phyloP scores from a whole-genome alignment of 2,888 invertebrate genomes.

The Cosmia trapezina region DNA sequence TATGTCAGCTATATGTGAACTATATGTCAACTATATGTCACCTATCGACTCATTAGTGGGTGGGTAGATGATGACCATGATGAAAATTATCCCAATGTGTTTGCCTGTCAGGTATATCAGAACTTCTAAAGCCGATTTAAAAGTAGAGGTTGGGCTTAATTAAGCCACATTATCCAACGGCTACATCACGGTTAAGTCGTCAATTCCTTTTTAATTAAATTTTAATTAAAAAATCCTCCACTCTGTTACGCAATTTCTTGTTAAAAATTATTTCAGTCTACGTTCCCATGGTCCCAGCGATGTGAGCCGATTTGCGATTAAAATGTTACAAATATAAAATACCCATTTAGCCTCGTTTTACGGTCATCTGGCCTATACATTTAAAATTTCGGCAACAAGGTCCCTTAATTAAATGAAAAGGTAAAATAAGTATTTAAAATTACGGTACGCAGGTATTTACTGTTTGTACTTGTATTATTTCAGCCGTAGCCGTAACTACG shows the following conservation, averaged over 20 bases:
- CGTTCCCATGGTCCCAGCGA: constrained; percentile 32
- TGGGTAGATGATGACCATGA: not conserved
- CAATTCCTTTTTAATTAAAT: constrained; percentile 56
- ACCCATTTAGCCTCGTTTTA: constrained; percentile 53
- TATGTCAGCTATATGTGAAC: too few relatives aligned
- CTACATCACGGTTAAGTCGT: constrained; percentile 35
- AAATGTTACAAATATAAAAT: constrained; percentile 60
- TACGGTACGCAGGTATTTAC: constrained; percentile 33
- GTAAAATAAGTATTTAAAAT: constrained; percentile 61
- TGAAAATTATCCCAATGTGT: not conserved
- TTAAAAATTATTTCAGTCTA: constrained; percentile 57
- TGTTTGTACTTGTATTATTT: constrained; percentile 30
- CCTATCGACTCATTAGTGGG: not conserved
- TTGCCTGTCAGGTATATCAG: not conserved
- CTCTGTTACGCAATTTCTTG: constrained; percentile 31
- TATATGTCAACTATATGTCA: too few relatives aligned
- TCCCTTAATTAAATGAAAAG: constrained; percentile 62
- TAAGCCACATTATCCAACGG: constrained; percentile 42
- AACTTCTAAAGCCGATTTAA: constrained; percentile 30
- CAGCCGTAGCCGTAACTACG: constrained; percentile 13
- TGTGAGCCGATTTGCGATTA: constrained; percentile 54
- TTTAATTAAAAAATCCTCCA: constrained; percentile 32
- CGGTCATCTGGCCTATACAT: constrained; percentile 55
- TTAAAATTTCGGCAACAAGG: constrained; percentile 56
- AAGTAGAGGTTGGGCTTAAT: constrained; percentile 24